Evolutionary conservation across 92 coral and sea anemone genomes (phyloP), one percentile per base, ranked within the genome.

Genomic region (Anthopleura xanthogrammica): DNA sequence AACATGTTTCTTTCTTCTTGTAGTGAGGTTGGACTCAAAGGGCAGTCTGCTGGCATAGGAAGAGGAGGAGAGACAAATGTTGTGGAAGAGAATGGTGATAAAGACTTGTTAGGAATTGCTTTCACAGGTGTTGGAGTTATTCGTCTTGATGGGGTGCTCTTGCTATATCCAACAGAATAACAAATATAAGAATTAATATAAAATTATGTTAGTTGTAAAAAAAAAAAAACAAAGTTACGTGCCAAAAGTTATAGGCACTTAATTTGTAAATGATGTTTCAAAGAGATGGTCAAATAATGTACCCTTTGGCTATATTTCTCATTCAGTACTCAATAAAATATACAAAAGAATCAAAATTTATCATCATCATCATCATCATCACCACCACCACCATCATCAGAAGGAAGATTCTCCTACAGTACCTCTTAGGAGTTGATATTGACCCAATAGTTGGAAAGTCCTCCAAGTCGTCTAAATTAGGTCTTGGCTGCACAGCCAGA

Each of bases 101-200:
- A 76, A 12, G 85, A 41, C 50, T 89, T 88, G 43, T 83, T 82
- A 36, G 79, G 83, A 52, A 77, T 85, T 50, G 41, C 55, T 83
- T 89, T 86, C 41, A 93, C 91, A 77, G 90, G 98, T 57, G 98
- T 96, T 43, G 98, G 99, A 60, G 98, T 92, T 22, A 96, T 96
- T 84, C 99, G 85, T 64, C 98, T 87, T 29, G 93, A 79, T 3
- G 97, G 93, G 5, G 98, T 92, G 24, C 84, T 60, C 73, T 88
- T 92, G 68, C 90, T 91, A 77, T 95, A 92, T 74, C 52, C 50
- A 46, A 77, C 52, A 84, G 43, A 46, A 82, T 7, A 23, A 64
- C 50, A 46, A 2, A 46, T 46, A 43, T 17, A 60, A 43, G 7
- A 40, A 57, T 7, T 29, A 29, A 43, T 10, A 52, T 14, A 29